phyloP scores from a whole-genome alignment of 2,113 vertebrate genomes.

The Synchiropus splendidus region DNA sequence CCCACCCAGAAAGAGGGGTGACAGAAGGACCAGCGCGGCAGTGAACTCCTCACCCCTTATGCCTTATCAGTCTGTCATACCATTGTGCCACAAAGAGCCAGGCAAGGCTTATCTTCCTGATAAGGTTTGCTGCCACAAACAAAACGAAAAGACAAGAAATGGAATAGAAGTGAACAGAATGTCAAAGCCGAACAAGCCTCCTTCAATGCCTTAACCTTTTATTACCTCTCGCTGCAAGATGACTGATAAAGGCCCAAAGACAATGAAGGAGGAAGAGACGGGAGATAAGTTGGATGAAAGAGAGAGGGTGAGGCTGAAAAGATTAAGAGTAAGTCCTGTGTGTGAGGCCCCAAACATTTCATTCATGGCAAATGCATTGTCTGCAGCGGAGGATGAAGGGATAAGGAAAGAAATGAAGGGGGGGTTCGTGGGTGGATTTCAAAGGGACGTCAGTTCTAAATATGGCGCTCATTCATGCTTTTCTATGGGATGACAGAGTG shows the following conservation, averaged over 20 bases:
- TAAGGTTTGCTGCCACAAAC: conserved; percentile 51
- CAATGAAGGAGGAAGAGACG: conserved; percentile 37
- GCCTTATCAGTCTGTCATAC: conserved; percentile 44
- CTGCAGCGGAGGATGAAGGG: conserved; percentile 16
- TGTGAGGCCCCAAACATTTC: conserved; percentile 36
- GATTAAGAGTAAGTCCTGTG: conserved; percentile 32
- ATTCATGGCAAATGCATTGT: conserved; percentile 32
- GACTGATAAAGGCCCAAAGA: conserved; percentile 60
- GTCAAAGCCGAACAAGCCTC: conserved; percentile 26
- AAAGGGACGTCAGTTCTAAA: conserved; percentile 17
- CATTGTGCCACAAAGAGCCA: conserved; percentile 52
- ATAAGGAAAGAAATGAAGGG: conserved; percentile 33
- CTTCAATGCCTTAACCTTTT: conserved; percentile 39
- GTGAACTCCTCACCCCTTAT: conserved; percentile 36
- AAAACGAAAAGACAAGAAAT: conserved; percentile 53
- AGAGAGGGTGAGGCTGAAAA: conserved; percentile 26
- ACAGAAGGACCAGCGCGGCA: conserved; percentile 21
- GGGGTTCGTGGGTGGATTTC: conserved; percentile 22
- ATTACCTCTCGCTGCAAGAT: conserved; percentile 55
- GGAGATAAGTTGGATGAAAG: conserved; percentile 32
- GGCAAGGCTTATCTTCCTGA: conserved; percentile 48
- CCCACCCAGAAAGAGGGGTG: conserved; percentile 11
- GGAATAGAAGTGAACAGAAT: conserved; percentile 39
- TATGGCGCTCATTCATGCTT: conserved; percentile 4
- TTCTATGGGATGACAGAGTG: conserved; percentile 17